A percentile compares a stretch with the other conserved stretches of the same genome.
phyloP scores from a whole-genome alignment of 2,888 invertebrate species.

The Linnaemya vulpina region DNA sequence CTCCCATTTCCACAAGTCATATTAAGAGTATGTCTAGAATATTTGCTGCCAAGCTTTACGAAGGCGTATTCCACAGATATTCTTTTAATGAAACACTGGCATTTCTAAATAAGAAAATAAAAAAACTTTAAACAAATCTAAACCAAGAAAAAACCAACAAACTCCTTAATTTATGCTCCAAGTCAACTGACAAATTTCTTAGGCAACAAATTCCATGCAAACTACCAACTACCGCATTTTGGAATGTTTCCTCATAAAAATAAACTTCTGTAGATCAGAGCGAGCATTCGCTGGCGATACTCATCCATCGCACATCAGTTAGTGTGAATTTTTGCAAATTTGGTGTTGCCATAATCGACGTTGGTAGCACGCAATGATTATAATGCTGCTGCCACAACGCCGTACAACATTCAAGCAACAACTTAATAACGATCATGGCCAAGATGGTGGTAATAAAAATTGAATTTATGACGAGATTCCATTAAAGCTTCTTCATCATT shows the following conservation, averaged over 20 bases:
- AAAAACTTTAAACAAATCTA: too few species aligned
- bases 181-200: not conserved
- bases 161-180: not conserved
- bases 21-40: too few species aligned
- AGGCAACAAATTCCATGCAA: too few species aligned
- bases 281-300: not conserved
- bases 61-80: too few species aligned
- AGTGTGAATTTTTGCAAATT: constrained; percentile 36
- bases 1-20: too few species aligned
- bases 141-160: not conserved
- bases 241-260: not conserved
- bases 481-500: constrained; percentile 81
- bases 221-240: not conserved
- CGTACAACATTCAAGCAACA: constrained; percentile 3
- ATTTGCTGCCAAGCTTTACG: too few species aligned
- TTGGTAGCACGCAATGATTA: constrained; percentile 48
- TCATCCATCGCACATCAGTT: constrained; percentile 3
- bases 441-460: constrained; percentile 79
- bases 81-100: too few species aligned
- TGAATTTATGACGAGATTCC: constrained; percentile 82
- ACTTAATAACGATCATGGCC: constrained; percentile 61
- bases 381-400: constrained; percentile 20
- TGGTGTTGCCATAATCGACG: constrained; percentile 49
- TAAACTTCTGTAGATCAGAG: not conserved
- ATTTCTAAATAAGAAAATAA: too few species aligned